phyloP scores from a whole-genome alignment of 1,140 invertebrate species.

The Habropoda laboriosa region DNA sequence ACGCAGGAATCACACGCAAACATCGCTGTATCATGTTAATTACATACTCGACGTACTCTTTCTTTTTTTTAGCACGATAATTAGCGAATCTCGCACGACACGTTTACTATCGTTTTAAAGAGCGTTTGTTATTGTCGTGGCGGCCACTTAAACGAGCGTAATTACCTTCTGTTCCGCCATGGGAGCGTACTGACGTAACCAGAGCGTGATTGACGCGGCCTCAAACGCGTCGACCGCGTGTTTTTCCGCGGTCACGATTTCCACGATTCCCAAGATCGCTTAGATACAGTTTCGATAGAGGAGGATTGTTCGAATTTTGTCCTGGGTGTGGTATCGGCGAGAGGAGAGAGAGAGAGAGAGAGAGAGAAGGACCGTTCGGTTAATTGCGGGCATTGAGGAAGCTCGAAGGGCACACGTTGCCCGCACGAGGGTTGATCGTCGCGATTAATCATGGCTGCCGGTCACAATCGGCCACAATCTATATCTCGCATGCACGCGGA shows the following conservation, averaged over 20 bases:
- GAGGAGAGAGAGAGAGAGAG: no score
- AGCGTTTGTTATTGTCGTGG: constrained; percentile 49
- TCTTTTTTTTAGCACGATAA: neutral
- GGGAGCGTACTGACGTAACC: constrained; percentile 56
- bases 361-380: neutral
- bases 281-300: no score
- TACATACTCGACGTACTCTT: neutral
- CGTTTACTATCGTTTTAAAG: constrained; percentile 30
- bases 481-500: constrained; percentile 44
- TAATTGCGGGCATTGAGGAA: constrained; percentile 52
- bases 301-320: neutral
- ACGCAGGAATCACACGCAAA: neutral
- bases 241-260: constrained; percentile 42
- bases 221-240: constrained; percentile 44
- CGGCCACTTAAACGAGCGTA: constrained; percentile 43
- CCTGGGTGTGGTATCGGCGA: neutral
- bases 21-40: neutral
- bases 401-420: constrained; percentile 25
- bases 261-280: neutral
- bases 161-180: constrained; percentile 50
- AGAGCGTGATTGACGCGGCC: constrained; percentile 64
- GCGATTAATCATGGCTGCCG: constrained; percentile 56
- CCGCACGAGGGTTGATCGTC: constrained; percentile 48
- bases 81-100: constrained; percentile 8
- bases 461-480: constrained; percentile 57